Evolutionary conservation across 2,113 vertebrate species (phyloP).

Genomic region (Entomyzon cyanotis): DNA sequence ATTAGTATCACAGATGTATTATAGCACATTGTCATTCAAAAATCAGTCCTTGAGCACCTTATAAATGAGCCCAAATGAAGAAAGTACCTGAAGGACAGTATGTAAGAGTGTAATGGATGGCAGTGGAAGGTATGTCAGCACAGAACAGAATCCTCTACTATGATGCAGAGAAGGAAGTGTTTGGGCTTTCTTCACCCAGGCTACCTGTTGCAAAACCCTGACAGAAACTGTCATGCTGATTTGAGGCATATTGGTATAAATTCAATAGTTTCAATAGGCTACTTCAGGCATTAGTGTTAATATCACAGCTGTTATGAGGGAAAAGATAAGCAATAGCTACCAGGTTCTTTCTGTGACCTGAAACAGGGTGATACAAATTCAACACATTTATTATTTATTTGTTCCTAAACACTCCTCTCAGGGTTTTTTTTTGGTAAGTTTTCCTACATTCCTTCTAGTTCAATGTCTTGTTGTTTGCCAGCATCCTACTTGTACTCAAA

Average conservation of each 20-base stretch:
- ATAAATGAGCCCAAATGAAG: background rate
- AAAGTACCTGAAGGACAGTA: background rate
- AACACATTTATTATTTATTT: background rate
- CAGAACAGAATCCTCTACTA: background rate
- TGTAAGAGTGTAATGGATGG: background rate
- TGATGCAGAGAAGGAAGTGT: background rate
- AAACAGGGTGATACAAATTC: background rate
- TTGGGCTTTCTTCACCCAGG: background rate
- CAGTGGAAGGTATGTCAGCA: background rate
- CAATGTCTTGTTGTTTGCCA: background rate
- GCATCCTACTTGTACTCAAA: background rate
- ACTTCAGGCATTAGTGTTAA: background rate
- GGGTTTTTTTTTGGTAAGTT: background rate
- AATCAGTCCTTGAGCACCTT: background rate
- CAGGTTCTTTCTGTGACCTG: background rate
- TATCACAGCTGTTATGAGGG: background rate
- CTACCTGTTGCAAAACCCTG: background rate
- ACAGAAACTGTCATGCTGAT: background rate
- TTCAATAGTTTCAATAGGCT: background rate
- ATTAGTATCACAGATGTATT: background rate
- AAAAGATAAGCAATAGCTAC: background rate
- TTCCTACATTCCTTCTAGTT: constrained; percentile 28
- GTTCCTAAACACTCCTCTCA: background rate
- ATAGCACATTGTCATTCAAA: background rate
- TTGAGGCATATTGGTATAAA: background rate